Evolutionary conservation across 2,113 vertebrate species (phyloP).

Genomic region (Orthonyx spaldingii): DNA sequence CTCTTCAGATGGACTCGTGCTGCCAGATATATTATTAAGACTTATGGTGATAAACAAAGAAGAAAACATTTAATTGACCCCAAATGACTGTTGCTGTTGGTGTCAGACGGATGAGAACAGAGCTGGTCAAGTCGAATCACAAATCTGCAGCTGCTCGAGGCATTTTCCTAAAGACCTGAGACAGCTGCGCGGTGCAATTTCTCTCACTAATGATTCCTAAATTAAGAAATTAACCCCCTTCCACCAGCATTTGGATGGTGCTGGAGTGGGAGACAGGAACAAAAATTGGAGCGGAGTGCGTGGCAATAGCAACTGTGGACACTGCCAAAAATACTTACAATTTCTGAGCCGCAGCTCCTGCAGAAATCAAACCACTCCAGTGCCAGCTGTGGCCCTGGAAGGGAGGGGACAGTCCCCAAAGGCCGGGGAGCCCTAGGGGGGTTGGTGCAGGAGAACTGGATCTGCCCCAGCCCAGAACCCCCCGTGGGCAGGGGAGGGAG

Average conservation of each 20-base stretch:
- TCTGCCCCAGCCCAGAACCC: rapidly evolving
- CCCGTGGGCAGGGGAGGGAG: neutral
- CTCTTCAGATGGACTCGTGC: neutral
- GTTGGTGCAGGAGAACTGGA: neutral
- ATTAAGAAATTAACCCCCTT: conserved; percentile 65
- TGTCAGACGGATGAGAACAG: conserved; percentile 6
- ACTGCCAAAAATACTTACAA: neutral
- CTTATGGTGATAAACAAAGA: conserved; percentile 39
- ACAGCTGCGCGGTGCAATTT: conserved; percentile 54
- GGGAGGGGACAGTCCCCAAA: neutral
- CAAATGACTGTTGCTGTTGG: conserved; percentile 15
- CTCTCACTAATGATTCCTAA: conserved; percentile 64
- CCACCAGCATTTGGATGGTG: conserved; percentile 24
- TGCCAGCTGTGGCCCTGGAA: neutral
- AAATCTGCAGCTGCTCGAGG: conserved; percentile 19
- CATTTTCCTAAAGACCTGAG: conserved; percentile 25
- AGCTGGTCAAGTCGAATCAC: conserved; percentile 36
- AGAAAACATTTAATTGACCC: conserved; percentile 58
- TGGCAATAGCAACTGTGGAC: neutral
- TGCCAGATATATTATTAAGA: conserved; percentile 30
- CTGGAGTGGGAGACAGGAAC: conserved; percentile 40
- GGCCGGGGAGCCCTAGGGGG: neutral
- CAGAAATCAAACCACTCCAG: neutral
- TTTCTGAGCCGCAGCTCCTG: neutral
- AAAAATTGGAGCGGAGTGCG: conserved; percentile 22